Conservation (phyloP, 2,797 vertebrate genomes). For the Xiphophorus birchmanni region DNA sequence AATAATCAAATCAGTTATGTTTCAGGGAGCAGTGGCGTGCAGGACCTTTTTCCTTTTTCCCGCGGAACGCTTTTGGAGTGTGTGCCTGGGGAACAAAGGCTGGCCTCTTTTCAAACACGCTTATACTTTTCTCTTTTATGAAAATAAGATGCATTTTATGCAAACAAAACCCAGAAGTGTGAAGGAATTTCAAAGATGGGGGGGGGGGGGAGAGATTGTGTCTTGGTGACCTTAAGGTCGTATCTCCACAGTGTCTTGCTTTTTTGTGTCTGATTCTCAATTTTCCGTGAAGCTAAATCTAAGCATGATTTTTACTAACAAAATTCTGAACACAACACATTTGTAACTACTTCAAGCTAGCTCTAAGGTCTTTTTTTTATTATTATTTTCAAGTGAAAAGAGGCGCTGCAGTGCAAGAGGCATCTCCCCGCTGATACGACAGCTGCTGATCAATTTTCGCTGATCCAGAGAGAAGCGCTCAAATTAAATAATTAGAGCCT, state of each 20-base stretch:
- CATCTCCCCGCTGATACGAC: constrained; percentile 47
- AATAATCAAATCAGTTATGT: constrained; percentile 83
- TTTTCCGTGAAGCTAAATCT: neutral
- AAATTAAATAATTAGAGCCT: constrained; percentile 74
- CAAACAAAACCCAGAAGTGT: neutral
- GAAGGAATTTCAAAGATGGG: neutral
- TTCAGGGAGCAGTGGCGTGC: constrained; percentile 75
- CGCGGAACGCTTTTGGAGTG: constrained; percentile 64
- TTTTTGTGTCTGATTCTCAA: neutral
- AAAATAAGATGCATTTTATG: constrained; percentile 15
- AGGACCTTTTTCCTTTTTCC: constrained; percentile 53
- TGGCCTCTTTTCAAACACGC: constrained; percentile 21
- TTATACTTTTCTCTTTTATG: constrained; percentile 9
- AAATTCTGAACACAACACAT: neutral
- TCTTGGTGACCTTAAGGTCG: neutral
- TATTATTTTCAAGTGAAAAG: neutral
- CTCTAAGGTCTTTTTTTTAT: neutral
- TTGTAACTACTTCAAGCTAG: neutral
- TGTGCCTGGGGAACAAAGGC: constrained; percentile 65
- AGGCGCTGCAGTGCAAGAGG: neutral
- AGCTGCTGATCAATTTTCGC: constrained; percentile 73
- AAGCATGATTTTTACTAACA: neutral
- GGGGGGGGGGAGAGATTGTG: no score
- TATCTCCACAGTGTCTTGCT: neutral
- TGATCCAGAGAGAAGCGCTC: constrained; percentile 69